These are phyloP conservation scores for Dinocampus coccinellae DNA, from an alignment of 2,888 invertebrate species.

Conservation along the genomic window DNA sequence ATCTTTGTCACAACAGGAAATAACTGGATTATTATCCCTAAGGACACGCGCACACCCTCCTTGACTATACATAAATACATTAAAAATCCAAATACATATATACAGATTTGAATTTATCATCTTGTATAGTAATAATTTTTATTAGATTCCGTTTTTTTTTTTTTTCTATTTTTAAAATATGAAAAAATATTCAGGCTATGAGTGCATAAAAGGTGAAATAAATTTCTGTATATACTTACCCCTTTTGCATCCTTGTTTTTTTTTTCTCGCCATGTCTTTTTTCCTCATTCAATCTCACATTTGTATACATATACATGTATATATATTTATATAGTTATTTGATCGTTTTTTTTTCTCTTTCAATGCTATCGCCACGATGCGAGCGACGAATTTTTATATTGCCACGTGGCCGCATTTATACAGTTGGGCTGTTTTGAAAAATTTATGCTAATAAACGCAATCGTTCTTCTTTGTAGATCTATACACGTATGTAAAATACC, in stretches of 20 bases:
- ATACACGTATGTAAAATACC: conserved; percentile 41
- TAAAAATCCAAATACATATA: background rate
- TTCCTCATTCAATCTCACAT: background rate
- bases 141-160: background rate
- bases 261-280: background rate
- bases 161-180: conserved; percentile 25
- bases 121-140: background rate
- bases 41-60: conserved; percentile 15
- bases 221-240: background rate
- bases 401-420: conserved; percentile 54
- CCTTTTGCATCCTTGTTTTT: conserved; percentile 9
- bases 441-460: conserved; percentile 56
- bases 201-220: background rate
- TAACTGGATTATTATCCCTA: conserved; percentile 25
- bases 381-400: conserved; percentile 37
- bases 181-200: conserved; percentile 32
- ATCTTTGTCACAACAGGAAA: background rate
- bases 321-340: conserved; percentile 24
- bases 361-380: conserved; percentile 7
- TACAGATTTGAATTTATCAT: background rate
- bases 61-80: background rate
- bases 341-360: conserved; percentile 1
- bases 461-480: conserved; percentile 30
- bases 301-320: background rate
- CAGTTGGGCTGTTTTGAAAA: conserved; percentile 52